Evolutionary conservation across 2,888 invertebrate species (phyloP), one percentile per base, ranked within the genome.

Genomic region (Temnothorax ravouxi): DNA sequence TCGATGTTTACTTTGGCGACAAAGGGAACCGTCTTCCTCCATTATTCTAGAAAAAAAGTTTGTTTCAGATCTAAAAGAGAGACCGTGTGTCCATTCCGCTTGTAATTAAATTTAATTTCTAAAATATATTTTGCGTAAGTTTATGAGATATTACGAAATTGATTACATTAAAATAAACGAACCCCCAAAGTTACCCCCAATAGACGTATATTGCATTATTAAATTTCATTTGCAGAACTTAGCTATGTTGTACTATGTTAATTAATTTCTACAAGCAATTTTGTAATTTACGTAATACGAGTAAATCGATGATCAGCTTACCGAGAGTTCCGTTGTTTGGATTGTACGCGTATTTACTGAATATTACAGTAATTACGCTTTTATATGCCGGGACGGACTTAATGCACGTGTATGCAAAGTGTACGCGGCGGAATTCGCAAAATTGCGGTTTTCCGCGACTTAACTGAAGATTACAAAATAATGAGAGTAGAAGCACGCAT

Each of bases 181-280:
- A 71, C 8, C 15, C 8, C 9, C 56, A 13, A 41, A 79, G 69
- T 72, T 72, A 56, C 47, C 34, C 11, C 38, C 25, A 54, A 71
- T 80, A 61, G 47, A 44, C 71, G 56, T 50, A 61, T 61, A 38
- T 21, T 29, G 79, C 75, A 75, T 79, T 86, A 88, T 87, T 87
- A 79, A 83, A 88, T 87, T 85, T 79, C 79, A 79, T 85, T 80
- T 66, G 54, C 66, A 54, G 61, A 76, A 80, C 80, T 76, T 83
- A 87, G 72, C 75, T 71, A 11, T 87, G 44, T 79, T 74, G 34
- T 74, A 71, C 59, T 64, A 79, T 79, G 64, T 88, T 86, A 79
- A 87, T 88, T 87, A 79, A 87, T 86, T 87, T 82, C 83, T 80
- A 83, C 81, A 66, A 83, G 83, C 81, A 83, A 79, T 83, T 81